Evolutionary conservation across 2,113 vertebrate species (phyloP).

Genomic region (Pterocles burchelli): DNA sequence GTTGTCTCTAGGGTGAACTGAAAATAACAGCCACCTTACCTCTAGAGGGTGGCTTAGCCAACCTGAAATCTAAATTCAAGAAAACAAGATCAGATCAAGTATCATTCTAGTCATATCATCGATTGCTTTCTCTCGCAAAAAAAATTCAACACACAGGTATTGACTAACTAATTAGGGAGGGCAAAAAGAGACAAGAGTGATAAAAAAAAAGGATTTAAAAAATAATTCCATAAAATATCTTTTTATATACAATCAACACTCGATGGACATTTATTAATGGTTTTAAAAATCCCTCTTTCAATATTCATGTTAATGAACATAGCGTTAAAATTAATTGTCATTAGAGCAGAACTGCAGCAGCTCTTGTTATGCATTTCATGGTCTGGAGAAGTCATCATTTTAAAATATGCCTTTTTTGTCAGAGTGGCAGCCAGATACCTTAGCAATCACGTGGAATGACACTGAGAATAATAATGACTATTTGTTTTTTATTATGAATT

Average conservation of each 20-base stretch:
- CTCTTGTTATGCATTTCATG: neutral
- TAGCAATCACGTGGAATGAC: neutral
- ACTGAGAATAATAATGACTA: slow-evolving; percentile 2
- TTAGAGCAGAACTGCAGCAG: neutral
- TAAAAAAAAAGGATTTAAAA: neutral
- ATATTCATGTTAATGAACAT: neutral
- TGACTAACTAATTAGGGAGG: neutral
- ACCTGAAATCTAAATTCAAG: neutral
- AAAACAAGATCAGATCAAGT: neutral
- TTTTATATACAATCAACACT: neutral
- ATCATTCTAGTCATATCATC: neutral
- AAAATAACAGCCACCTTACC: neutral
- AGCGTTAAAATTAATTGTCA: neutral
- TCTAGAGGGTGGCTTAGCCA: neutral
- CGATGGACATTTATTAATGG: neutral
- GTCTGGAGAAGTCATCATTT: neutral
- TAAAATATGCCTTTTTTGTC: neutral
- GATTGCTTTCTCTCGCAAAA: slow-evolving; percentile 18
- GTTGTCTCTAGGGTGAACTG: neutral
- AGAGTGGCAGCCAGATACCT: neutral
- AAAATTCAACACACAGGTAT: neutral
- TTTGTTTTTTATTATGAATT: slow-evolving; percentile 53
- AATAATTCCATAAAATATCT: neutral
- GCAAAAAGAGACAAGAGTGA: neutral
- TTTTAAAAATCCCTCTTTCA: neutral